A percentile compares a stretch with the other conserved stretches of the same genome.
Evolutionary conservation across 2,797 vertebrate species (phyloP).

Genomic region (Anolis apletophallus): DNA sequence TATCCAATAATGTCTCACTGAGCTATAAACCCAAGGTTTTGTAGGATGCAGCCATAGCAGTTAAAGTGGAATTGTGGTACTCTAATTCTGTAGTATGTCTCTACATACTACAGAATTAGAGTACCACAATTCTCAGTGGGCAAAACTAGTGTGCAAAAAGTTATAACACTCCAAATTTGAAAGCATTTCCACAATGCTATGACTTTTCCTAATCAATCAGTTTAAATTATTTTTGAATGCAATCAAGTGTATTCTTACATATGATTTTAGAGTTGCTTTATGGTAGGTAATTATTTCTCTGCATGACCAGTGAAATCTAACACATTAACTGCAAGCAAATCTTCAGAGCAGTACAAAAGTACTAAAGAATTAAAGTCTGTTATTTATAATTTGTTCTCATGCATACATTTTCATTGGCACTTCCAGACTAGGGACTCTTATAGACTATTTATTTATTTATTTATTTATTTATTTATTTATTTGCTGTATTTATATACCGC

Average conservation of each 20-base stretch:
- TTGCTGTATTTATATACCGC: no score
- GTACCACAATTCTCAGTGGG: no score
- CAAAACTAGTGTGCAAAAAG: no score
- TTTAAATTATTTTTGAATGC: background rate
- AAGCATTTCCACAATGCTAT: background rate
- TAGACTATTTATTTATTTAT: no score
- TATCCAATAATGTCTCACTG: no score
- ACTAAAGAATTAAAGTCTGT: background rate
- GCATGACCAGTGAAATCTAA: constrained; percentile 3
- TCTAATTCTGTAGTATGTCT: no score
- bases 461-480: no score
- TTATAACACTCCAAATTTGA: background rate
- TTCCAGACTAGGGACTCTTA: no score
- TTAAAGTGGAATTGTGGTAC: no score
- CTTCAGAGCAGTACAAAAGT: background rate
- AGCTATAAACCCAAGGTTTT: no score
- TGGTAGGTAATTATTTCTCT: background rate
- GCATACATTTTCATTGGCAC: background rate
- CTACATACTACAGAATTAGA: no score
- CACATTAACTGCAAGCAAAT: background rate
- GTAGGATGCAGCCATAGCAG: no score
- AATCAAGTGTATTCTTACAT: background rate
- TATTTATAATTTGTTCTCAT: background rate
- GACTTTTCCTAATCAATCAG: background rate
- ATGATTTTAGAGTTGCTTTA: background rate